phyloP scores from a whole-genome alignment of 2,888 invertebrate genomes.

The Athalia rosae region DNA sequence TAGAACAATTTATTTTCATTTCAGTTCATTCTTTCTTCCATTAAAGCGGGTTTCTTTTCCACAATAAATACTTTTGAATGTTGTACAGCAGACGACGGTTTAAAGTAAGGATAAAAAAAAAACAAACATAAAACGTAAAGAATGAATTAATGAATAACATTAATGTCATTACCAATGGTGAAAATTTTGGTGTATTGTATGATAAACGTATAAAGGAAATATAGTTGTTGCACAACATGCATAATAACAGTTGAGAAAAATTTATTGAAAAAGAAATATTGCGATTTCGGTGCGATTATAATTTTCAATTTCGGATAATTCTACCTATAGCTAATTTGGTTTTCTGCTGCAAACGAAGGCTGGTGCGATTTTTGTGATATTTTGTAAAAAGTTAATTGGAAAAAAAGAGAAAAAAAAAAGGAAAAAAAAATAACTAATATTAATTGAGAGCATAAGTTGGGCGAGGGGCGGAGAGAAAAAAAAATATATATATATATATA shows the following conservation, averaged over 20 bases:
- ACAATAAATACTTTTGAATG: background rate
- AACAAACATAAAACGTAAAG: background rate
- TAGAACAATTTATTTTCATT: background rate
- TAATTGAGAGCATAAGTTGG: slow-evolving; percentile 54
- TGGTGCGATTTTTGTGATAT: slow-evolving; percentile 73
- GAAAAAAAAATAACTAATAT: slow-evolving; percentile 43
- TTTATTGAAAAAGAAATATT: background rate
- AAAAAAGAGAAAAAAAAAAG: slow-evolving; percentile 50
- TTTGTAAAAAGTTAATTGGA: slow-evolving; percentile 65
- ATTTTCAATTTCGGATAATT: slow-evolving; percentile 50
- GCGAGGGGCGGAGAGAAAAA: slow-evolving; percentile 45
- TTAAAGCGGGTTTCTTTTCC: background rate
- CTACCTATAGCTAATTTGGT: slow-evolving; percentile 54
- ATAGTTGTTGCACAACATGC: slow-evolving; percentile 14
- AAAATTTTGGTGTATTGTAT: slow-evolving; percentile 22
- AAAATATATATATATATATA: slow-evolving; percentile 45
- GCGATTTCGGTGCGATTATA: background rate
- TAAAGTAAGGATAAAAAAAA: slow-evolving; percentile 1
- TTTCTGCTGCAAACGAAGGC: slow-evolving; percentile 69
- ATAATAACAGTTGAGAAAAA: slow-evolving; percentile 1
- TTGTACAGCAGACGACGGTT: slow-evolving; percentile 8
- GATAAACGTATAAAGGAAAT: background rate
- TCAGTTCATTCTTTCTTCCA: background rate
- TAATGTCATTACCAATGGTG: slow-evolving; percentile 4
- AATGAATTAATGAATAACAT: background rate